Conservation (phyloP, 2,797 vertebrate species). For the Podargus strigoides region DNA sequence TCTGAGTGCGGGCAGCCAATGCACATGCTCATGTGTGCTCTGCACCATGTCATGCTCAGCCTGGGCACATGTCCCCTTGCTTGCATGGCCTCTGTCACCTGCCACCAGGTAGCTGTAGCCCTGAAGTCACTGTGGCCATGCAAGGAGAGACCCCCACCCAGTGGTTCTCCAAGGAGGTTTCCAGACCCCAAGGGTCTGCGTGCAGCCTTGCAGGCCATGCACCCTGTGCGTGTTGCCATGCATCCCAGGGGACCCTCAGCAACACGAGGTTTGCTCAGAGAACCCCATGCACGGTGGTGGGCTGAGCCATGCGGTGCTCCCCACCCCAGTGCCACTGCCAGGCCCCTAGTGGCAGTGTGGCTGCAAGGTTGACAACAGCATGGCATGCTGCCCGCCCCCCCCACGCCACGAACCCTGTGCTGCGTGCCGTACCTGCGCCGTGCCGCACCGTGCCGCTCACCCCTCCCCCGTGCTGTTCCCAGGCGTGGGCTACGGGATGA, state of each 20-base stretch:
- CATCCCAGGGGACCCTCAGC: background rate
- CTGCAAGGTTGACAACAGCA: background rate
- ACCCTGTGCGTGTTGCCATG: accelerated
- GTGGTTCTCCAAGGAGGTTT: background rate
- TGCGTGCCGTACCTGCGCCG: background rate
- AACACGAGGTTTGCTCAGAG: background rate
- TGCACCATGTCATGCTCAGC: background rate
- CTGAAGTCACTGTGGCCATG: background rate
- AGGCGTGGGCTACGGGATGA: conserved; percentile 99
- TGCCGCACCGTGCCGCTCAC: conserved; percentile 16
- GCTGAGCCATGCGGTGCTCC: background rate
- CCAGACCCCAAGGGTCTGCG: background rate
- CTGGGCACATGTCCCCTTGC: background rate
- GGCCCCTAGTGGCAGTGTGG: accelerated
- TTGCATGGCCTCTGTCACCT: background rate
- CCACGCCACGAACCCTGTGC: background rate
- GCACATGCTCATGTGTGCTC: accelerated
- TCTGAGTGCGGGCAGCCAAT: background rate
- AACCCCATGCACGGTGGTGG: background rate
- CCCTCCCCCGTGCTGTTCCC: conserved; percentile 47
- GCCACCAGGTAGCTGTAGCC: background rate
- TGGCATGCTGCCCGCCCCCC: accelerated
- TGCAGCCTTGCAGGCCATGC: background rate
- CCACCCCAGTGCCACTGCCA: background rate
- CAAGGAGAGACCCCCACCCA: background rate